Evolutionary conservation across 1,140 invertebrate genomes (phyloP), one percentile per base, ranked within the genome.

Genomic region (Schmidtea mediterranea): DNA sequence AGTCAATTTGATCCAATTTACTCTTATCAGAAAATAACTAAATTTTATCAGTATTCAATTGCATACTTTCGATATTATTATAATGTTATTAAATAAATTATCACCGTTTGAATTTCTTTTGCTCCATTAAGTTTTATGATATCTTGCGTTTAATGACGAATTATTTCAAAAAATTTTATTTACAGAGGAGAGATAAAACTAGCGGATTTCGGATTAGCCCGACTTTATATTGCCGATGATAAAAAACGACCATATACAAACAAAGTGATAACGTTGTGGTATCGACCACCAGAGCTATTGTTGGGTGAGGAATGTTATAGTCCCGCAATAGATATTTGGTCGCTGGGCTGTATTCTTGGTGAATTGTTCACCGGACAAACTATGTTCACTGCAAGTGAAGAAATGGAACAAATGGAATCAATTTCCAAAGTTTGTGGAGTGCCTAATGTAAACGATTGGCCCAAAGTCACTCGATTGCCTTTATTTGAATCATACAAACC

Each of bases 211-310:
- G 92, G 92, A 58, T 69, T 98, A 43, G 89, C 92, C 1, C 74
- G 92, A 37, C 71, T 94, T 15, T 98, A 87, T 66, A 82, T 84
- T 61, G 80, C 86, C 0, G 84, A 90, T 54, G 87, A 97, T 64
- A 75, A 82, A 54, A 75, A 81, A 55, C 72, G 92, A 37, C 83
- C 87, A 0, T 98, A 98, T 67, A 98, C 92, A 1, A 75, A 75
- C 58, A 92, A 92, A 71, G 92, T 98, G 1, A 97, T 98, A 52
- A 98, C 92, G 10, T 66, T 98, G 19, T 97, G 92, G 89, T 98
- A 98, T 69, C 72, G 82, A 39, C 89, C 92, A 10, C 92, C 92
- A 1, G 92, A 99, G 65, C 67, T 99, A 45, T 67, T 98, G 36
- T 68, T 98, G 0, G 92, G 92, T 2, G 89, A 95, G 66, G 90